These are phyloP conservation scores for Cyclopterus lumpus DNA, from an alignment of 2,797 vertebrate genomes.

Conservation along the genomic window DNA sequence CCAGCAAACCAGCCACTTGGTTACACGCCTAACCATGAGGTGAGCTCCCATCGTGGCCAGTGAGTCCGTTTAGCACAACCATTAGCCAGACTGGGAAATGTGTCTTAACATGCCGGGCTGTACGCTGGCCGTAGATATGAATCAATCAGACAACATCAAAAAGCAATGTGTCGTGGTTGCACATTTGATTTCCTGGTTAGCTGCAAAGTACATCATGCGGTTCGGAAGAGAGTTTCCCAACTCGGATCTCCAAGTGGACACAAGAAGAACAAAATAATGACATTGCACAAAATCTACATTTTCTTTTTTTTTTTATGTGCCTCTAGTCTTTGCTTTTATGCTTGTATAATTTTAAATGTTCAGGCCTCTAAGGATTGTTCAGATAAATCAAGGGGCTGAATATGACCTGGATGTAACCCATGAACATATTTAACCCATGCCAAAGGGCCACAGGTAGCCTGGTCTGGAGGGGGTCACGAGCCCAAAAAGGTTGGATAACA, in stretches of 20 bases:
- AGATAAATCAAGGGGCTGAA: background rate
- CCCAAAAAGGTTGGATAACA: background rate
- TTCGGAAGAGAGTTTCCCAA: background rate
- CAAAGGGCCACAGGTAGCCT: background rate
- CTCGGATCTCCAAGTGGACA: background rate
- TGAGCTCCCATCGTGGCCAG: background rate
- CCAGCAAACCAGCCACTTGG: conserved; percentile 28
- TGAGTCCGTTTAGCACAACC: conserved; percentile 9
- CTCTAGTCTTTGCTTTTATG: background rate
- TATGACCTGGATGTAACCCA: background rate
- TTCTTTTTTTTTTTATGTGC: background rate
- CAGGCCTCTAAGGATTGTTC: background rate
- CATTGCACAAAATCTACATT: background rate
- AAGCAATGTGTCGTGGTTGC: background rate
- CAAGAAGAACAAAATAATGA: background rate
- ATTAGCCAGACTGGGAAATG: background rate
- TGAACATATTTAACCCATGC: background rate
- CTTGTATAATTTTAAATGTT: background rate
- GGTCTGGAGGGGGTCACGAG: background rate
- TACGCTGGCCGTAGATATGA: conserved; percentile 7
- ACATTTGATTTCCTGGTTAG: background rate
- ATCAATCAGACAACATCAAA: conserved; percentile 1
- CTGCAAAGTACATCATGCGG: background rate
- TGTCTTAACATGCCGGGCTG: conserved; percentile 26
- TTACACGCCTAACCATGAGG: background rate